Base-by-base conservation (phyloP, 2,113 vertebrate species). In the Hemiprocne comata region DNA sequence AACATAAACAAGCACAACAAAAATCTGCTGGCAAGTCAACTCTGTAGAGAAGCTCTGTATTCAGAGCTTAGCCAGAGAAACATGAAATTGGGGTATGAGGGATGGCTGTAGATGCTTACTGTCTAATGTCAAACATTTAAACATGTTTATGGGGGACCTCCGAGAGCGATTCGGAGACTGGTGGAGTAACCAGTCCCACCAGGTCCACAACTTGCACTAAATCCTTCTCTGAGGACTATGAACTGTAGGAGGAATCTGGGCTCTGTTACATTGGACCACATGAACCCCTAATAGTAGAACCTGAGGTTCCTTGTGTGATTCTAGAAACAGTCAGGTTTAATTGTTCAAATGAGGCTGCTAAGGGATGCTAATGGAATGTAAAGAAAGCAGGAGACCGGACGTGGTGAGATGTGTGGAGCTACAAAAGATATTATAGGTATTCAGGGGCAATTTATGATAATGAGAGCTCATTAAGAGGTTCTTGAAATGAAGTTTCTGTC, bases 401-500 rank as follows among this genome's bases (percentile, higher is more conserved):
- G 85, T 74, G 60, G 93, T 46, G 60, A 96, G 90, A 74, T 58
- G 28, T 25, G 31, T 26, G 51, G 66, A 78, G 80, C 23, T 61
- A 48, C 17, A 65, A 46, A 60, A 64, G 50, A 78, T 51, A 72
- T 65, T 69, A 44, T 7, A 82, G 71, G 57, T 85, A 92, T 65
- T 92, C 61, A 90, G 57, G 53, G 50, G 38, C 80, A 94, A 96
- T 96, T 96, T 92, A 83, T 82, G 83, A 75, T 93, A 96, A 94
- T 92, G 76, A 93, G 79, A 89, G 20, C 85, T 95, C 92, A 78
- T 92, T 96, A 92, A 95, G 92, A 93, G 76, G 61, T 88, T 81
- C 84, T 83, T 54, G 69, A 94, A 79, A 95, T 23, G 60, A 87
- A 90, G 62, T 21, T 72, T 90, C 79, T 92, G 80, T 69, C 76